Conservation (phyloP, 2,113 vertebrate species). For the Amphiprion ocellaris region DNA sequence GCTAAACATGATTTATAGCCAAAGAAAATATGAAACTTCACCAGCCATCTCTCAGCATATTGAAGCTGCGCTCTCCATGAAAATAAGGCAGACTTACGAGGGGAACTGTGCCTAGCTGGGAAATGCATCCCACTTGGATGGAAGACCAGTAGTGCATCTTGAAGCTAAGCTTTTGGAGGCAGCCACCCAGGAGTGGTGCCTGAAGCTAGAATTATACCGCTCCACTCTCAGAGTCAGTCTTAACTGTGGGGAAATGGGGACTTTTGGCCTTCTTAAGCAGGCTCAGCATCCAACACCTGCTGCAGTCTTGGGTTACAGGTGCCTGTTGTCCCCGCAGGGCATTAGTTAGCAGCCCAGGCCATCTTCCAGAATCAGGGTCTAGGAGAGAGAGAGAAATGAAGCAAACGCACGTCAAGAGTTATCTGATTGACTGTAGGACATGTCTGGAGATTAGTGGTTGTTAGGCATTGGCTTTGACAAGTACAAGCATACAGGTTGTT, state of each 20-base stretch:
- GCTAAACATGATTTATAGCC: neutral
- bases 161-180: constrained; percentile 66
- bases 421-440: constrained; percentile 32
- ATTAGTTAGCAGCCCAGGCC: constrained; percentile 62
- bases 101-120: constrained; percentile 39
- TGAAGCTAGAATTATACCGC: constrained; percentile 74
- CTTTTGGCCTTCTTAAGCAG: constrained; percentile 66
- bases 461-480: constrained; percentile 30
- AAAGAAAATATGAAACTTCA: constrained; percentile 4
- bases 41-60: constrained; percentile 16
- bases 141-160: constrained; percentile 63
- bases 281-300: constrained; percentile 67
- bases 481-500: neutral
- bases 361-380: constrained; percentile 15
- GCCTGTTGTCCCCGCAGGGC: constrained; percentile 57
- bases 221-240: constrained; percentile 63
- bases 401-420: constrained; percentile 24
- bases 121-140: constrained; percentile 57
- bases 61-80: constrained; percentile 13
- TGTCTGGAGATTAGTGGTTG: constrained; percentile 10
- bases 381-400: constrained; percentile 29
- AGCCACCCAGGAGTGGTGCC: constrained; percentile 67
- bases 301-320: constrained; percentile 71
- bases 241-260: constrained; percentile 69
- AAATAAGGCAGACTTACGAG: constrained; percentile 36